Percentiles rank a stretch among this genome's conserved stretches.
phyloP scores from a whole-genome alignment of 2,797 vertebrate genomes.

The Thaleichthys pacificus region DNA sequence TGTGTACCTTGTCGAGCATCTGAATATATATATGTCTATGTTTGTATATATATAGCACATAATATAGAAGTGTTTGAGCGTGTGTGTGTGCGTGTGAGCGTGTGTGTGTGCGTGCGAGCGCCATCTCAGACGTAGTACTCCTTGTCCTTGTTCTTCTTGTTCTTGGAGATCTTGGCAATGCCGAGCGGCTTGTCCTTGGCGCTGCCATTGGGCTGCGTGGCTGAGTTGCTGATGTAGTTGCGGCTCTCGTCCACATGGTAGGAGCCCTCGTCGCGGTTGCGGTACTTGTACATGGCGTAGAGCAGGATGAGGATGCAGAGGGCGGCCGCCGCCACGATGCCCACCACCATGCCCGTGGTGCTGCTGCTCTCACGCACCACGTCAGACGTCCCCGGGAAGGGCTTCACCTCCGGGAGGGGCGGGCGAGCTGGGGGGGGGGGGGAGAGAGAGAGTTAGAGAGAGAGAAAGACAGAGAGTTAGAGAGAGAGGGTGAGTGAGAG shows the following conservation, averaged over 20 bases:
- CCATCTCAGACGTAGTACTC: slow-evolving; percentile 97
- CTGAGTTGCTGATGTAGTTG: slow-evolving; percentile 99
- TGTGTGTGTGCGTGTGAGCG: slow-evolving; percentile 15
- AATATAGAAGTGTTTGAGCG: background rate
- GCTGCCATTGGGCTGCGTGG: slow-evolving; percentile 97
- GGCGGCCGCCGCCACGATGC: slow-evolving; percentile 94
- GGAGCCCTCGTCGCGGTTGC: slow-evolving; percentile 97
- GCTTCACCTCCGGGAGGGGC: slow-evolving; percentile 83
- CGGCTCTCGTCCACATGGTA: slow-evolving; percentile 99
- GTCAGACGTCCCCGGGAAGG: slow-evolving; percentile 87
- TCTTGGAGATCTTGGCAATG: slow-evolving; percentile 97
- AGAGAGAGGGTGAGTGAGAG: background rate
- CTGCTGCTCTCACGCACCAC: slow-evolving; percentile 96
- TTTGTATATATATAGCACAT: slow-evolving; percentile 9
- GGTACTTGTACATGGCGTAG: slow-evolving; percentile 99
- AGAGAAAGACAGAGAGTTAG: background rate
- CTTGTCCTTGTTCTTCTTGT: slow-evolving; percentile 99
- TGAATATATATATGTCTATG: background rate
- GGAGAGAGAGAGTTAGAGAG: background rate
- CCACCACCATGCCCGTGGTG: slow-evolving; percentile 98
- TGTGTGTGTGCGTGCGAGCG: slow-evolving; percentile 64
- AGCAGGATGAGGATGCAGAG: slow-evolving; percentile 99
- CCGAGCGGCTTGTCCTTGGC: slow-evolving; percentile 97
- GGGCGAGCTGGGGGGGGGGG: slow-evolving; percentile 63
- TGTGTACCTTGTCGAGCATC: slow-evolving; percentile 31